Conservation (phyloP, 1,140 invertebrate genomes). For the Drosophila miranda region DNA sequence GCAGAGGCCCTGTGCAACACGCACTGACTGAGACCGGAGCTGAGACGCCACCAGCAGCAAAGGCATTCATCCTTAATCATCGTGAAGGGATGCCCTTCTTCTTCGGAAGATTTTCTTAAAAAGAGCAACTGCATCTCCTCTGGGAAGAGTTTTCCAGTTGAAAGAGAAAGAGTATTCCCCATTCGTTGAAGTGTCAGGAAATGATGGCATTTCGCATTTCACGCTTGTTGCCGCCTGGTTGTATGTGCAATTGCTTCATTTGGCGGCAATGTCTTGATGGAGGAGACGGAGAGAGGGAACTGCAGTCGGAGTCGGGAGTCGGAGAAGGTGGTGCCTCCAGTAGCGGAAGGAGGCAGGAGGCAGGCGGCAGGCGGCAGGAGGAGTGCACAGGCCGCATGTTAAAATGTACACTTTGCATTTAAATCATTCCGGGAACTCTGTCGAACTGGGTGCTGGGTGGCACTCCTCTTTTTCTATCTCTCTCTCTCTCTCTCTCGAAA, state of each 20-base stretch:
- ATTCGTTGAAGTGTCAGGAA: neutral
- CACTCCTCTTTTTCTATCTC: no score
- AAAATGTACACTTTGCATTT: conserved; percentile 80
- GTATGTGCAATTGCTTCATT: conserved; percentile 77
- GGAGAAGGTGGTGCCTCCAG: neutral
- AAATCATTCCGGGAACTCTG: conserved; percentile 75
- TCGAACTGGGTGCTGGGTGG: conserved; percentile 4
- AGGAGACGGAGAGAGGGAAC: conserved; percentile 4
- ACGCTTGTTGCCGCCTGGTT: conserved; percentile 57
- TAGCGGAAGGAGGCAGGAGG: conserved; percentile 4
- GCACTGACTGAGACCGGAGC: conserved; percentile 23
- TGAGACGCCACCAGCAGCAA: conserved; percentile 28
- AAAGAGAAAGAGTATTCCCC: conserved; percentile 15
- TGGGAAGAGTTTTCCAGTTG: no score
- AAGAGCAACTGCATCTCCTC: no score
- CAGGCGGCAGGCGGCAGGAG: conserved; percentile 1
- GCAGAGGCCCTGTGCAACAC: conserved; percentile 21
- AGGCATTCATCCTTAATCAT: conserved; percentile 21
- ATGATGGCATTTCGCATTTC: conserved; percentile 14
- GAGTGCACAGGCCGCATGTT: conserved; percentile 63
- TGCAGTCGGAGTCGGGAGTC: neutral
- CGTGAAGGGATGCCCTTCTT: conserved; percentile 5
- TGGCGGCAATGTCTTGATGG: conserved; percentile 64
- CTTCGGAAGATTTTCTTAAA: no score
- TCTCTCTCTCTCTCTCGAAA: conserved; percentile 1